These are phyloP conservation scores for Sinocyclocheilus maitianheensis DNA, from an alignment of 2,113 vertebrate species.

Conservation along the genomic window DNA sequence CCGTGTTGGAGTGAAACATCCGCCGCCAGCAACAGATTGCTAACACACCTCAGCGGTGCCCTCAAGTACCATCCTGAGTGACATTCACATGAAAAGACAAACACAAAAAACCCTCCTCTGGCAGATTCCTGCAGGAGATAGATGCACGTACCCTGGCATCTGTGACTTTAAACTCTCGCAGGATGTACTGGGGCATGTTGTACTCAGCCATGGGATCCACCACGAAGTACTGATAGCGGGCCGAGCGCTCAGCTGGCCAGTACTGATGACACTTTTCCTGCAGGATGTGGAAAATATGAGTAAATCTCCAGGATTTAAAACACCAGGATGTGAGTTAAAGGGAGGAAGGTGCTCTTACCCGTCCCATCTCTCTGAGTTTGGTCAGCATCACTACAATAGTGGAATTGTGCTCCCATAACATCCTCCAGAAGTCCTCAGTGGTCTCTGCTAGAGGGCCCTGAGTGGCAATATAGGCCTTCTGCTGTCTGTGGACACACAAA, in stretches of 20 bases:
- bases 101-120: not conserved
- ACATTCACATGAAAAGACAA: constrained; percentile 8
- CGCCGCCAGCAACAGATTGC: not conserved
- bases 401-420: constrained; percentile 98
- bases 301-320: not conserved
- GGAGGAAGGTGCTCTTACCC: constrained; percentile 73
- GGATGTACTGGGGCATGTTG: constrained; percentile 99
- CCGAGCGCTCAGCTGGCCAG: constrained; percentile 95
- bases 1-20: constrained; percentile 36
- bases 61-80: not conserved
- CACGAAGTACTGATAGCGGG: constrained; percentile 96
- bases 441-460: constrained; percentile 94
- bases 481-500: constrained; percentile 78
- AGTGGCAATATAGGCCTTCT: constrained; percentile 94
- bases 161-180: constrained; percentile 93
- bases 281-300: not conserved
- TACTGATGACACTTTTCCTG: constrained; percentile 99
- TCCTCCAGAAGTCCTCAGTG: constrained; percentile 98
- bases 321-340: not conserved
- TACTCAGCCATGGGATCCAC: constrained; percentile 99
- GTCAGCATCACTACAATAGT: constrained; percentile 98
- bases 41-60: not conserved
- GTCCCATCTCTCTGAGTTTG: constrained; percentile 94
- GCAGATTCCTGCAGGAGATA: not conserved
- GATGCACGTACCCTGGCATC: constrained; percentile 86